Conservation (phyloP, 1,140 invertebrate genomes). For the Ceratina australensis region DNA sequence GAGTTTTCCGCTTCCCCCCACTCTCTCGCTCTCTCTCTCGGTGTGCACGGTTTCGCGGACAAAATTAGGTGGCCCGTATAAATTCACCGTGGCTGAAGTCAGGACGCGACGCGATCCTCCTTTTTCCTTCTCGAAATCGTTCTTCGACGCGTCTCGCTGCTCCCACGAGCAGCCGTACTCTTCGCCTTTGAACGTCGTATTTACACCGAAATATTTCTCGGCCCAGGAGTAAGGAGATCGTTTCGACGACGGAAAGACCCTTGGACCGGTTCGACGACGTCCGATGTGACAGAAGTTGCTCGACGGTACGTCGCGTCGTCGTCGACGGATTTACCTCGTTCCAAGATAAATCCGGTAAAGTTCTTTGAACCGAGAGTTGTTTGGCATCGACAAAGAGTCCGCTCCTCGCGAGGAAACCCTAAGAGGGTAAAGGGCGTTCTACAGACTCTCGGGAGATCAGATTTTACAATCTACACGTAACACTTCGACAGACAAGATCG, state of each 20-base stretch:
- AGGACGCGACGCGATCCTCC: neutral
- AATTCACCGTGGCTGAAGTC: neutral
- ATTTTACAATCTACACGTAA: neutral
- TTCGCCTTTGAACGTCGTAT: neutral
- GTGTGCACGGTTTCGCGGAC: neutral
- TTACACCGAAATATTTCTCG: neutral
- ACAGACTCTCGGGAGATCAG: neutral
- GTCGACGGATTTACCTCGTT: conserved; percentile 5
- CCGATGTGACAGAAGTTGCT: conserved; percentile 5
- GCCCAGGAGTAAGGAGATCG: neutral
- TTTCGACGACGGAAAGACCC: neutral
- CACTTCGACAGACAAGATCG: too few species aligned
- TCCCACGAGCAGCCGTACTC: neutral
- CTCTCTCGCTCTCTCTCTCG: too few species aligned
- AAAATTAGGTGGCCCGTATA: conserved; percentile 12
- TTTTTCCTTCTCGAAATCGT: neutral
- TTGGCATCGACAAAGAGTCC: neutral
- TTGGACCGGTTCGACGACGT: neutral
- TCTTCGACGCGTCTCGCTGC: neutral
- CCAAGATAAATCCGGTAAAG: neutral
- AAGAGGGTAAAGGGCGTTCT: neutral
- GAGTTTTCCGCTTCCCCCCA: neutral
- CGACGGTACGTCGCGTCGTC: too few species aligned
- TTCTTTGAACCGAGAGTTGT: conserved; percentile 3
- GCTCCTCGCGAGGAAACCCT: too few species aligned